phyloP scores from a whole-genome alignment of 2,888 invertebrate species.

The Stegophylla sp. region DNA sequence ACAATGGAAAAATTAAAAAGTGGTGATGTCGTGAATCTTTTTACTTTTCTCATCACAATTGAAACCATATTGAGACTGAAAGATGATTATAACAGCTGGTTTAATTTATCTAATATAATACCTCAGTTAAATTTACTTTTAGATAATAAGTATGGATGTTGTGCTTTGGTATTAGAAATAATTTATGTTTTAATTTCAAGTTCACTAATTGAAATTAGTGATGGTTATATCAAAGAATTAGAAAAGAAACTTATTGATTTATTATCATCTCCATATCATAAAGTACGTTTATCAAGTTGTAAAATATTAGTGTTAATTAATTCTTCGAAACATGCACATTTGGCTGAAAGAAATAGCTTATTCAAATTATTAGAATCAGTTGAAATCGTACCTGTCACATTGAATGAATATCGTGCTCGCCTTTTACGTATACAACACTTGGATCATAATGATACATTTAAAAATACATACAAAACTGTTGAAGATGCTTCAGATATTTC shows the following conservation, averaged over 20 bases:
- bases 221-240: constrained; percentile 37
- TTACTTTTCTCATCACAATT: constrained; percentile 26
- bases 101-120: constrained; percentile 10
- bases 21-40: constrained; percentile 31
- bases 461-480: constrained; percentile 18
- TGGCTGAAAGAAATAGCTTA: constrained; percentile 17
- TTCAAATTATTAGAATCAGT: constrained; percentile 51
- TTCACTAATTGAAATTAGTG: constrained; percentile 20
- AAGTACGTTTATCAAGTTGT: constrained; percentile 47
- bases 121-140: constrained; percentile 32
- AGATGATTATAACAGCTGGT: constrained; percentile 38
- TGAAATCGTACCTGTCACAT: constrained; percentile 35
- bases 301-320: constrained; percentile 50
- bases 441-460: constrained; percentile 64
- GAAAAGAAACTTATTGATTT: constrained; percentile 54
- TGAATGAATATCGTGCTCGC: constrained; percentile 79
- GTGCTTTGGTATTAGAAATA: constrained; percentile 49
- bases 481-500: constrained; percentile 67
- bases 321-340: constrained; percentile 1
- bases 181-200: constrained; percentile 36
- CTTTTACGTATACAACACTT: constrained; percentile 78
- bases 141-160: constrained; percentile 49
- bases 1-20: constrained; percentile 24
- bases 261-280: constrained; percentile 60
- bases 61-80: constrained; percentile 43